Evolutionary conservation across 2,797 vertebrate genomes (phyloP).

Genomic region (Synanceia verrucosa): DNA sequence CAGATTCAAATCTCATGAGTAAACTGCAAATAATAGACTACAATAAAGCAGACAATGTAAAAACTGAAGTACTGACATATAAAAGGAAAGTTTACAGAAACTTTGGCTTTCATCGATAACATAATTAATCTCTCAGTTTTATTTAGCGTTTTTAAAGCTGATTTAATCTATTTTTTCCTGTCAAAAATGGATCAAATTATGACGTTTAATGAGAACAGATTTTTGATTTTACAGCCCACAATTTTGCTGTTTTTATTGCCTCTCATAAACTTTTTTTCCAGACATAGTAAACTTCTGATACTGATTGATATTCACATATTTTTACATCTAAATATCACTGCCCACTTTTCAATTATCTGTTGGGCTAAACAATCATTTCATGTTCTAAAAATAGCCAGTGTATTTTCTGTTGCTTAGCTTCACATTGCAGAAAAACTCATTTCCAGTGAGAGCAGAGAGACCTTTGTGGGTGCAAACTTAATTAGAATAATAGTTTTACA

Average conservation of each 20-base stretch:
- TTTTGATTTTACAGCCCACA: background rate
- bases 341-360: slow-evolving; percentile 42
- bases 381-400: slow-evolving; percentile 10
- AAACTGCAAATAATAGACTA: background rate
- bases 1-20: background rate
- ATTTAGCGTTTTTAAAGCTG: background rate
- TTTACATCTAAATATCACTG: slow-evolving; percentile 4
- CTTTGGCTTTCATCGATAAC: background rate
- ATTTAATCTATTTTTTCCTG: background rate
- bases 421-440: slow-evolving; percentile 28
- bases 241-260: background rate
- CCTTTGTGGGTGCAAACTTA: slow-evolving; percentile 38
- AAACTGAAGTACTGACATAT: background rate
- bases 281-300: background rate
- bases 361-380: slow-evolving; percentile 18
- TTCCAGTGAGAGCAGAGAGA: slow-evolving; percentile 13
- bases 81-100: background rate
- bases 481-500: slow-evolving; percentile 52
- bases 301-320: background rate
- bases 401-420: background rate
- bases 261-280: background rate
- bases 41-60: background rate
- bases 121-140: background rate
- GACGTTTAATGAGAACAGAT: background rate
- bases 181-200: background rate